A percentile compares a stretch with the other conserved stretches of the same genome.
Conservation (phyloP, 92 coral and sea anemone genomes). For the Palythoa heliodiscus region DNA sequence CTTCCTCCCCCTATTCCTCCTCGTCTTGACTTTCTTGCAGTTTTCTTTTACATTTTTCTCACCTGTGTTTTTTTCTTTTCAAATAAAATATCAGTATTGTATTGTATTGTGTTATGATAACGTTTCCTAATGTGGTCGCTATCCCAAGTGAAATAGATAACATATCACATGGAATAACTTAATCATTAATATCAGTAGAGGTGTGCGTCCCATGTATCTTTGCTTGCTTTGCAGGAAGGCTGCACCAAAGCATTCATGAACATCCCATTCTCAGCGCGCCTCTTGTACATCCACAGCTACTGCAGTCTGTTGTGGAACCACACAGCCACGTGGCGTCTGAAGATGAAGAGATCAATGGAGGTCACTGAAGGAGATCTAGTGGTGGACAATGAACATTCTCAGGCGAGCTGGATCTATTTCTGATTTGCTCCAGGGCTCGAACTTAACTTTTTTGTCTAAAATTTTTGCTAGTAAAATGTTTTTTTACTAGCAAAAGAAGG, state of each 20-base stretch:
- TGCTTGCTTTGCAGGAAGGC: slow-evolving; percentile 64
- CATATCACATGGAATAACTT: too few relatives aligned
- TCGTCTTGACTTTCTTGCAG: too few relatives aligned
- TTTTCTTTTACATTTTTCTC: too few relatives aligned
- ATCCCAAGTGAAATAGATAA: too few relatives aligned
- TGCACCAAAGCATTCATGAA: slow-evolving; percentile 80
- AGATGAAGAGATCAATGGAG: slow-evolving; percentile 41
- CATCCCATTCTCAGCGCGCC: slow-evolving; percentile 81
- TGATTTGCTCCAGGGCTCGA: background rate
- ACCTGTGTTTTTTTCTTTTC: too few relatives aligned
- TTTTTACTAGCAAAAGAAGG: too few relatives aligned
- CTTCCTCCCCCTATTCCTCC: too few relatives aligned
- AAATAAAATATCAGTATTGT: too few relatives aligned
- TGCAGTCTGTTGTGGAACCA: slow-evolving; percentile 83
- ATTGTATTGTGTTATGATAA: too few relatives aligned
- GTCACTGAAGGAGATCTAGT: slow-evolving; percentile 74
- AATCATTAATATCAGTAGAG: background rate
- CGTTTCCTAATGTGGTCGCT: too few relatives aligned
- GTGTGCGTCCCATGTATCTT: background rate
- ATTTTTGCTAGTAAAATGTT: too few relatives aligned
- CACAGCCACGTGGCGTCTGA: slow-evolving; percentile 70
- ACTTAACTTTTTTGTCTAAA: too few relatives aligned
- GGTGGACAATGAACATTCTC: slow-evolving; percentile 25
- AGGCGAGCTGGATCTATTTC: slow-evolving; percentile 9
- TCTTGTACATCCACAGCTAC: slow-evolving; percentile 79